These are phyloP conservation scores for Phylloscopus whistleri DNA, from an alignment of 2,113 vertebrate genomes.

Conservation along the genomic window DNA sequence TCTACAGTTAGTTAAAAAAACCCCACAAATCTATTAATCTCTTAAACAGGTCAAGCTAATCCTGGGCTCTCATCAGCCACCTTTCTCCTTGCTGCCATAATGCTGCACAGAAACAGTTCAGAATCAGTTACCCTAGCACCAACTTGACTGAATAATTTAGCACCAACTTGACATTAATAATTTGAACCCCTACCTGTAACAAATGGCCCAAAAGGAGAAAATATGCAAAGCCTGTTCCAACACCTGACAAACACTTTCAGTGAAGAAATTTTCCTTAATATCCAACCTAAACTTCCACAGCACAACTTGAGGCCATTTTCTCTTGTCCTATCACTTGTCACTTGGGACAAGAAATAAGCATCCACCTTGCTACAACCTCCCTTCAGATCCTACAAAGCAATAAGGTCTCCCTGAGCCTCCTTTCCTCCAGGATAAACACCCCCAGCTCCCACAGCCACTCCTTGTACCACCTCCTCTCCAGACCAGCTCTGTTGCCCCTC, in stretches of 20 bases:
- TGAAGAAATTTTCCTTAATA: neutral
- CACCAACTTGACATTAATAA: neutral
- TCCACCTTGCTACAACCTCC: too few species aligned
- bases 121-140: neutral
- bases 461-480: neutral
- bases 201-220: neutral
- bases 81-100: neutral
- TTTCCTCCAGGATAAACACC: neutral
- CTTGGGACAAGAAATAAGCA: neutral
- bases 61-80: neutral
- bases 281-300: neutral
- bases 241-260: neutral
- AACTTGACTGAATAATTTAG: neutral
- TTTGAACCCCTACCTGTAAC: neutral
- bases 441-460: neutral
- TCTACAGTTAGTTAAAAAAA: neutral
- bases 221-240: neutral
- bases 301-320: neutral
- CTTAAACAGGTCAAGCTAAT: neutral
- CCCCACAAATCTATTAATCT: neutral
- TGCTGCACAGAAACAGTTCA: neutral
- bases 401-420: fast-evolving
- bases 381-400: neutral
- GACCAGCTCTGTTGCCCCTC: neutral
- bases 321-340: neutral